Base-by-base conservation (phyloP, 2,113 vertebrate species). In the Arothron firmamentum region DNA sequence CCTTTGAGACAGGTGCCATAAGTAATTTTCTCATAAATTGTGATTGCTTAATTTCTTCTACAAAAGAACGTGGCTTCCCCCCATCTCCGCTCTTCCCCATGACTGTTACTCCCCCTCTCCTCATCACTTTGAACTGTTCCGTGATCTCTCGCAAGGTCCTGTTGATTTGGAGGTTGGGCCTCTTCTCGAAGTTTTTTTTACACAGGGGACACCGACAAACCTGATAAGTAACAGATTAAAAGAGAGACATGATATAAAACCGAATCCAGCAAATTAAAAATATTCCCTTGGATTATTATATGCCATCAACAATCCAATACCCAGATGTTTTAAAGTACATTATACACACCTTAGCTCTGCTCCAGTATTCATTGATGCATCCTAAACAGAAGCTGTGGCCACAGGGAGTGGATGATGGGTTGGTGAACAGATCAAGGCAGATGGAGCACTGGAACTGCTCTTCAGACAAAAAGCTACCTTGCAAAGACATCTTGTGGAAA, bases 71-170 rank as follows among this genome's bases (percentile, higher is more conserved):
- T 0, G 55, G 56, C 21, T 52, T 38, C 2, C 13, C 56, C 49
- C 45, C 53, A 0, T 56, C 15, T 43, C 34, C 25, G 45, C 50
- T 20, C 46, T 34, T n/a, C 18, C 34, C 72, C 59, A 59, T 69
- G 15, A 11, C 43, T 5, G 5, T 52, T 13, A 9, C 43, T 23
- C 18, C 57, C 3, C 48, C 65, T 1, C 21, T 75, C 3, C 9
- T 72, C 74, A 86, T 86, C 8, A 57, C 62, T 28, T 78, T 89
- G 65, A 89, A 90, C 69, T 90, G 88, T 58, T 90, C 86, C 0
- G 88, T 89, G 82, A 91, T 91, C 70, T 91, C 91, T 20, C 77
- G 70, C 5, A 91, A 83, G 0, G 89, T 90, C 46, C 87, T 58
- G 80, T 90, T 91, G 65, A 90, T 87, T 67, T 91, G 87, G 20